Base-by-base conservation (phyloP, 37 sponge, comb jelly and placozoan genomes). In the Crambe crambe region DNA sequence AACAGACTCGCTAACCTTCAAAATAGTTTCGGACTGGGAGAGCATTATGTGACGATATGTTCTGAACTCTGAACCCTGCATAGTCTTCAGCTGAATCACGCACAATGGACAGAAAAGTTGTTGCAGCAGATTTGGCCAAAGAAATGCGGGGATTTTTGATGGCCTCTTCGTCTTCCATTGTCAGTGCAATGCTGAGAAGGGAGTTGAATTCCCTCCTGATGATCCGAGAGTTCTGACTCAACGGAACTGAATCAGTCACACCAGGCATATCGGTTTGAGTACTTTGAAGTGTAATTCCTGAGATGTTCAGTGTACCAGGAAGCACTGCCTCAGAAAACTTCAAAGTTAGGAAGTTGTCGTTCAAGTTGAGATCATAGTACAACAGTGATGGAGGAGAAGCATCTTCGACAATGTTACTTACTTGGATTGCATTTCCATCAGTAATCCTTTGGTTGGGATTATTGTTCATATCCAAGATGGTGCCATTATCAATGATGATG, bases 321-420 rank as follows among this genome's bases (percentile, higher is more conserved):
- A 62, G 66, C 17, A 96, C 89, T 18, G 96, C 90, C 71, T 96
- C 91, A 27, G 84, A 83, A 76, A 96, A 96, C 26, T 73, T 83
- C 79, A 96, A 47, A 22, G 80, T 72, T 22, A 96, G 88, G 27
- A 72, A 61, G 56, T 89, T 90, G 57, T 86, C 86, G 59, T 89
- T 92, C 54, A 96, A 57, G 60, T 91, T 69, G n/a, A 96, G 80
- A 41, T 92, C 90, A 78, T 86, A 96, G 21, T 88, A 87, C 54
- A 47, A 17, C 64, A 96, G 61, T 21, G 2, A 43, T 22, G 96
- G 96, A 29, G 71, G 70, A 25, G 64, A 57, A 3, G 69, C 70
- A 34, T 95, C 90, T 22, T 58, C 65, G 17, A 61, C 31, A 31
- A 92, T 60, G 17, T 15, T 42, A 6, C 38, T 41, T 9, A 76